These are phyloP conservation scores for Stercorarius parasiticus DNA, from an alignment of 2,113 vertebrate genomes.

Conservation along the genomic window DNA sequence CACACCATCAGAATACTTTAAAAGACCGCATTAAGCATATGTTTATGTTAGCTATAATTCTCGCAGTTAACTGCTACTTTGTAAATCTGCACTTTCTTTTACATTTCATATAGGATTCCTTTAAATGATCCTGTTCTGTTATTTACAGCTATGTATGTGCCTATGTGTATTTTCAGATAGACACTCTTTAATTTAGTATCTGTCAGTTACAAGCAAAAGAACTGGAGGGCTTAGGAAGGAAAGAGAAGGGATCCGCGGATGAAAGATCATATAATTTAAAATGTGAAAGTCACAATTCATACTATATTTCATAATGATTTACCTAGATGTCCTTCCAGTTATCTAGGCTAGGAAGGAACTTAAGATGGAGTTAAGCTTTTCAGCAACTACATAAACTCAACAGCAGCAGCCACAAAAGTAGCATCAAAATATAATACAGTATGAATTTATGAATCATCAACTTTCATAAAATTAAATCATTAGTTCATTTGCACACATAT, in stretches of 20 bases:
- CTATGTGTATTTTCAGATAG: not conserved
- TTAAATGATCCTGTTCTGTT: not conserved
- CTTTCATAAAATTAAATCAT: not conserved
- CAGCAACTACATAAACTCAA: not conserved
- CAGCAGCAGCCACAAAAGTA: not conserved
- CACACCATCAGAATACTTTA: not conserved
- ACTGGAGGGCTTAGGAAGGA: not conserved
- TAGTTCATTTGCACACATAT: not conserved
- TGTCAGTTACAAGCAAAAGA: not conserved
- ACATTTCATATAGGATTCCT: not conserved
- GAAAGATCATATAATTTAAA: not conserved
- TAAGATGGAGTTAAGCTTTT: not conserved
- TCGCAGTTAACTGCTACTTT: not conserved
- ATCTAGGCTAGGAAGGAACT: not conserved
- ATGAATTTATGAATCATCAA: not conserved
- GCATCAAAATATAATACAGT: not conserved
- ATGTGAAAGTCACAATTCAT: not conserved
- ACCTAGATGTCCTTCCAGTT: not conserved
- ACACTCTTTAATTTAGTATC: not conserved
- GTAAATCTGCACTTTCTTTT: not conserved
- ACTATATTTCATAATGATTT: not conserved
- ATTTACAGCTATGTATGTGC: not conserved
- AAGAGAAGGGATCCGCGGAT: not conserved
- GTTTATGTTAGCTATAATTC: not conserved
- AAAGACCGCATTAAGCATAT: not conserved